Conservation (phyloP, 2,113 vertebrate species). For the Pampusana beccarii region DNA sequence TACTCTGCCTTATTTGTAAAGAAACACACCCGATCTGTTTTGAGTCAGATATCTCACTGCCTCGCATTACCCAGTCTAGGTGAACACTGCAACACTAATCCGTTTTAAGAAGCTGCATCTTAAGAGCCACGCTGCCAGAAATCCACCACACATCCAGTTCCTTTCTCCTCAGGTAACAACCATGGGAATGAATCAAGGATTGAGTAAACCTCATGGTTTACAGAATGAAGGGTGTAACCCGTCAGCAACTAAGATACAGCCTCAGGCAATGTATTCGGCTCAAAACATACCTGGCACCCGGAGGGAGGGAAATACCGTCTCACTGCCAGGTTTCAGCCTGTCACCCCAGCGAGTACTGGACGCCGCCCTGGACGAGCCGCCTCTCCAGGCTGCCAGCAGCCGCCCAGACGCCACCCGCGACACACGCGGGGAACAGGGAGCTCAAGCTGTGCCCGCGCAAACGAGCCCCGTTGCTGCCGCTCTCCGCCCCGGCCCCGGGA, state of each 20-base stretch:
- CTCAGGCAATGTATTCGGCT: not conserved
- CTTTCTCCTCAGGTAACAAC: fast-evolving
- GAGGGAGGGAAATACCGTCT: fast-evolving
- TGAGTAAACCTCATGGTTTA: fast-evolving
- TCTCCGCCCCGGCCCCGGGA: not conserved
- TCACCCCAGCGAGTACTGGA: fast-evolving
- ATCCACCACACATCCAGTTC: fast-evolving
- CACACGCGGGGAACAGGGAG: not conserved
- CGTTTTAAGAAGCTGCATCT: not conserved
- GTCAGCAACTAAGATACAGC: not conserved
- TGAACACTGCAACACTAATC: not conserved
- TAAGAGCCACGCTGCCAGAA: not conserved
- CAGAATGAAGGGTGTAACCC: not conserved
- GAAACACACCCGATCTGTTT: not conserved
- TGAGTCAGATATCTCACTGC: not conserved
- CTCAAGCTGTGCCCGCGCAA: not conserved
- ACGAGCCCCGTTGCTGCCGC: not conserved
- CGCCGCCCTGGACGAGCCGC: fast-evolving
- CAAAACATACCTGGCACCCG: fast-evolving
- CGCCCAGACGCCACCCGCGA: not conserved
- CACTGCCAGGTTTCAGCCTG: not conserved
- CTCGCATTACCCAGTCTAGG: not conserved
- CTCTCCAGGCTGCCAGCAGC: not conserved
- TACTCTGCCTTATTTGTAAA: not conserved
- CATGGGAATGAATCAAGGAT: fast-evolving